Evolutionary conservation across 2,797 vertebrate species (phyloP).

Genomic region (Merluccius polli): DNA sequence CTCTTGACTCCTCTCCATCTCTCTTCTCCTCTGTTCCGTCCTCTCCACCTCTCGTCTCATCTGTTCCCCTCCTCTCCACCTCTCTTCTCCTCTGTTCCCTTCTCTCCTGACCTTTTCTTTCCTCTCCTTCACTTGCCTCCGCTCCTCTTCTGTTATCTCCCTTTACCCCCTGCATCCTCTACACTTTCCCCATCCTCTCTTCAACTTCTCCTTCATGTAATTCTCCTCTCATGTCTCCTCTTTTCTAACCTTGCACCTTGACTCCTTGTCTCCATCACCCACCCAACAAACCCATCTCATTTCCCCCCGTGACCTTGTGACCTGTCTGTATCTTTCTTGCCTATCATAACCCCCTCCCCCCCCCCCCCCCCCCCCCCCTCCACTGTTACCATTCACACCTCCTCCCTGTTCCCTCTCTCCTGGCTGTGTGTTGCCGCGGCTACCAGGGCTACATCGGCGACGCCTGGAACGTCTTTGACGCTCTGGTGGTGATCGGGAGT

Average conservation of each 20-base stretch:
- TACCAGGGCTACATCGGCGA: conserved; percentile 96
- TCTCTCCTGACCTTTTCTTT: background rate
- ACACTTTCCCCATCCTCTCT: background rate
- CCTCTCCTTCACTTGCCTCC: conserved; percentile 12
- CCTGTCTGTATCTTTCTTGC: background rate
- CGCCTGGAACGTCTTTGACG: conserved; percentile 99
- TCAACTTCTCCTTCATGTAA: conserved; percentile 13
- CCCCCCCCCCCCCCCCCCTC: background rate
- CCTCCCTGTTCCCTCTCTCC: background rate
- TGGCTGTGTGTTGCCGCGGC: background rate
- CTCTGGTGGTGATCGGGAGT: conserved; percentile 99
- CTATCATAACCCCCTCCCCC: background rate
- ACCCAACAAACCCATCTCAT: background rate
- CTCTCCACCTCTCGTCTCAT: conserved; percentile 2
- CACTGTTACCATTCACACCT: background rate
- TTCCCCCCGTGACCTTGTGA: background rate
- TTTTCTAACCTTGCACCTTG: background rate
- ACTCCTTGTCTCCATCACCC: background rate
- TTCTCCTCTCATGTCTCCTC: background rate
- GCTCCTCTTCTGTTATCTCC: conserved; percentile 13
- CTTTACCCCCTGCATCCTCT: conserved; percentile 9
- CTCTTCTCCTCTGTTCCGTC: conserved; percentile 4
- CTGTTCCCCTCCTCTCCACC: conserved; percentile 5
- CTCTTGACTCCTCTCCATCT: background rate
- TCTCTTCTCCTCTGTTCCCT: background rate